A percentile compares a stretch with the other conserved stretches of the same genome.
Evolutionary conservation across 2,113 vertebrate species (phyloP).

Genomic region (Lethenteron camtschaticum): DNA sequence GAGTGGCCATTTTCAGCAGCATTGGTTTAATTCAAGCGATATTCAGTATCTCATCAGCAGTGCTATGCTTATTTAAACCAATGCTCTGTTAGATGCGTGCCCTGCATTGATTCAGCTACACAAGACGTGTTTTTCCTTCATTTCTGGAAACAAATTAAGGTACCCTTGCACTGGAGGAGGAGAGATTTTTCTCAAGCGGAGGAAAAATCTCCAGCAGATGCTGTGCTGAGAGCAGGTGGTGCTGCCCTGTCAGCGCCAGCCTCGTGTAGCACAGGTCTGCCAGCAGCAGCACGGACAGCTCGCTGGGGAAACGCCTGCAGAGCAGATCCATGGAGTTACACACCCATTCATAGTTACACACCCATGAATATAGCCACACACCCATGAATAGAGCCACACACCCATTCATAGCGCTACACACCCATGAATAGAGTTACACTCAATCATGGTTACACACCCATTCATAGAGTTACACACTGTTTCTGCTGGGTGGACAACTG

Average conservation of each 20-base stretch:
- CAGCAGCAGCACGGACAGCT: slow-evolving; percentile 41
- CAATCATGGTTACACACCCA: background rate
- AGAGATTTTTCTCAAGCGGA: slow-evolving; percentile 51
- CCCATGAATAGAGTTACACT: background rate
- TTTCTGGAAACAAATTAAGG: slow-evolving; percentile 9
- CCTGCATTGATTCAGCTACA: no score
- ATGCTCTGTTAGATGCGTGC: no score
- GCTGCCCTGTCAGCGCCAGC: slow-evolving; percentile 48
- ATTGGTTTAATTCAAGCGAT: no score
- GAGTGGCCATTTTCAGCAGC: no score
- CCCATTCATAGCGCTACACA: background rate
- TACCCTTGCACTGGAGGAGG: slow-evolving; percentile 59
- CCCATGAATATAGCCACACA: background rate
- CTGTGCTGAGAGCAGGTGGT: slow-evolving; percentile 35
- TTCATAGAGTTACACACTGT: background rate
- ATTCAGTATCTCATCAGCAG: no score
- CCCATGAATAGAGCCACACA: background rate
- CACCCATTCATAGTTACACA: background rate
- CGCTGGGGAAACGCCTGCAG: slow-evolving; percentile 24
- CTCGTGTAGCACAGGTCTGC: slow-evolving; percentile 71
- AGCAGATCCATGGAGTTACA: background rate
- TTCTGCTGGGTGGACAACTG: no score
- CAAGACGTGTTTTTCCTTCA: no score
- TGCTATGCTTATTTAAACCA: no score
- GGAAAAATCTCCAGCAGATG: slow-evolving; percentile 41